Evolutionary conservation across 2,797 vertebrate genomes (phyloP).

Genomic region (Alauda arvensis): DNA sequence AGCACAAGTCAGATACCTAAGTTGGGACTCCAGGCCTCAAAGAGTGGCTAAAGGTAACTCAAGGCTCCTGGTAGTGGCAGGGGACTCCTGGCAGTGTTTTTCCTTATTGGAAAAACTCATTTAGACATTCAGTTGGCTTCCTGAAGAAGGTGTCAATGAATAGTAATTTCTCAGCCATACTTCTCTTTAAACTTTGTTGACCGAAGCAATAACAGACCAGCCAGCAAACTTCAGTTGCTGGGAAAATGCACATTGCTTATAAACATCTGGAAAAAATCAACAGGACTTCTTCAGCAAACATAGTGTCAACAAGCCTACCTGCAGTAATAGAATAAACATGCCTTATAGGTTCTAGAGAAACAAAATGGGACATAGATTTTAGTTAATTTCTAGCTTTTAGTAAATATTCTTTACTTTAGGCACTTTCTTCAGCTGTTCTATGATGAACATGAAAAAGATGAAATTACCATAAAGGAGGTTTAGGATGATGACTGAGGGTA

Average conservation of each 20-base stretch:
- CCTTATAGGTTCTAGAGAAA: neutral
- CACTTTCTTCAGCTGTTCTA: neutral
- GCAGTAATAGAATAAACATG: neutral
- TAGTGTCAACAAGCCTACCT: neutral
- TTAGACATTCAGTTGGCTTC: neutral
- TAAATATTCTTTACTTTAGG: neutral
- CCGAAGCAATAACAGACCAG: neutral
- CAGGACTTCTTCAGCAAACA: neutral
- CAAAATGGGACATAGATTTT: neutral
- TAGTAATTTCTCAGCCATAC: neutral
- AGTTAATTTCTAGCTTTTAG: neutral
- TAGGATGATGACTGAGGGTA: neutral
- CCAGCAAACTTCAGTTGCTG: neutral
- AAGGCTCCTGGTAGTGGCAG: neutral
- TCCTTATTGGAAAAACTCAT: neutral
- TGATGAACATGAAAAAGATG: neutral
- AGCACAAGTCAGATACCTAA: accelerated
- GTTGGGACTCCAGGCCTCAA: neutral
- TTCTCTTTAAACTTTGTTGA: neutral
- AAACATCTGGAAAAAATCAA: neutral
- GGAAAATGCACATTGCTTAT: neutral
- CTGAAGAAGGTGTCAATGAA: neutral
- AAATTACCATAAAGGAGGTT: neutral
- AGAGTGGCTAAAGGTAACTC: neutral
- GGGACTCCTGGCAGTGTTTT: neutral